Percentiles rank a stretch among this genome's conserved stretches.
These are phyloP conservation scores for Dendrophyllia cribrosa DNA, from an alignment of 64 coral and sea anemone genomes.

Conservation along the genomic window DNA sequence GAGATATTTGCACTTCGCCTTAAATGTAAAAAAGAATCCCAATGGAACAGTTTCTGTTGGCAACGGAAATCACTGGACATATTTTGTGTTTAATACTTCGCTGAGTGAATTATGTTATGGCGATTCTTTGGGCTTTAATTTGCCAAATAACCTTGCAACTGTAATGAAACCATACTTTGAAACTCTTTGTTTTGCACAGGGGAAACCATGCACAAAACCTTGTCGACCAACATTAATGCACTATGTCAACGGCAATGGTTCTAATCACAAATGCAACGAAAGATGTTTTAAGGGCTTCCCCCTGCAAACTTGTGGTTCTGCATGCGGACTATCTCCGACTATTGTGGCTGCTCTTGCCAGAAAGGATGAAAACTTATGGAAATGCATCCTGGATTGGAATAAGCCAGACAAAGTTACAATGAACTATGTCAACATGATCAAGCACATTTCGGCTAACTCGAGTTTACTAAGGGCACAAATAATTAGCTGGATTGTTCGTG, in stretches of 20 bases:
- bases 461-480: constrained; percentile 36
- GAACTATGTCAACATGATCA: constrained; percentile 16
- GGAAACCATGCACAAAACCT: constrained; percentile 4
- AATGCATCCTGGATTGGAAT: constrained; percentile 41
- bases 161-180: constrained; percentile 21
- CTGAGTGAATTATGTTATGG: constrained; percentile 17
- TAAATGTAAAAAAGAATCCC: neutral
- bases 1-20: too few relatives aligned
- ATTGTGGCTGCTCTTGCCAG: neutral
- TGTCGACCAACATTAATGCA: constrained; percentile 26
- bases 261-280: neutral
- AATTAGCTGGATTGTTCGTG: constrained; percentile 24
- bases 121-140: constrained; percentile 6
- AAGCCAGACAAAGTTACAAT: constrained; percentile 27
- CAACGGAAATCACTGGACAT: constrained; percentile 62
- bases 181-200: constrained; percentile 11
- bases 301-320: neutral
- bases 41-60: constrained; percentile 41
- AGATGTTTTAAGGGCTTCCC: constrained; percentile 28
- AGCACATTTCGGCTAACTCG: constrained; percentile 16
- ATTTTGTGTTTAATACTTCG: constrained; percentile 46
- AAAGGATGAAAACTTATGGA: constrained; percentile 18
- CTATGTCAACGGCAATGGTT: neutral
- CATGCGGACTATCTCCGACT: neutral
- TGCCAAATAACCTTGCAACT: constrained; percentile 6